Conservation (phyloP, 2,888 invertebrate genomes). For the Ophioninae sp. region DNA sequence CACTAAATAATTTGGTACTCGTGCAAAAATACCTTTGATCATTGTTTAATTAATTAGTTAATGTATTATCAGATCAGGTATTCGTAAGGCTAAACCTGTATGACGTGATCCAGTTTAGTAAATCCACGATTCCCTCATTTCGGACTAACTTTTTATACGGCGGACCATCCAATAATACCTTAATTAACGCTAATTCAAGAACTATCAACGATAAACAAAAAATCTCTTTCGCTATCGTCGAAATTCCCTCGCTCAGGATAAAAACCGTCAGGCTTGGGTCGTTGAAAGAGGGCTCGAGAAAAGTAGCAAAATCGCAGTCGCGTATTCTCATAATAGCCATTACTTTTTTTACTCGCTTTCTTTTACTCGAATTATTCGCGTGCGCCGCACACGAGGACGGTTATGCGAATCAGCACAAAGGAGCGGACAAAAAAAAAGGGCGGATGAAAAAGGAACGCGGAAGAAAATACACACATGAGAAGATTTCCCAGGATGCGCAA, state of each 20-base stretch:
- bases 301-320: conserved; percentile 51
- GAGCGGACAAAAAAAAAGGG: conserved; percentile 14
- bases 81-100: too few species aligned
- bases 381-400: conserved; percentile 38
- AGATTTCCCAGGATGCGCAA: conserved; percentile 59
- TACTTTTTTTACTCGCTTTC: conserved; percentile 46
- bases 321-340: conserved; percentile 46
- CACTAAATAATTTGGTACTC: too few species aligned
- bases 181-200: background rate
- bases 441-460: conserved; percentile 34
- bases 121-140: too few species aligned
- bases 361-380: conserved; percentile 54
- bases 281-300: conserved; percentile 32
- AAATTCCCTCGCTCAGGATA: conserved; percentile 14
- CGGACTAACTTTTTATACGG: too few species aligned
- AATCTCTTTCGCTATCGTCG: background rate
- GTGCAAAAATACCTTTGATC: too few species aligned
- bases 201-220: background rate
- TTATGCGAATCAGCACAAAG: conserved; percentile 28
- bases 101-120: too few species aligned
- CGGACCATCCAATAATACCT: too few species aligned
- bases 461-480: conserved; percentile 63
- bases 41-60: too few species aligned
- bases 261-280: background rate
- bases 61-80: too few species aligned